These are phyloP conservation scores for Sebastes dallii DNA, from an alignment of 2,797 vertebrate genomes.

Conservation along the genomic window DNA sequence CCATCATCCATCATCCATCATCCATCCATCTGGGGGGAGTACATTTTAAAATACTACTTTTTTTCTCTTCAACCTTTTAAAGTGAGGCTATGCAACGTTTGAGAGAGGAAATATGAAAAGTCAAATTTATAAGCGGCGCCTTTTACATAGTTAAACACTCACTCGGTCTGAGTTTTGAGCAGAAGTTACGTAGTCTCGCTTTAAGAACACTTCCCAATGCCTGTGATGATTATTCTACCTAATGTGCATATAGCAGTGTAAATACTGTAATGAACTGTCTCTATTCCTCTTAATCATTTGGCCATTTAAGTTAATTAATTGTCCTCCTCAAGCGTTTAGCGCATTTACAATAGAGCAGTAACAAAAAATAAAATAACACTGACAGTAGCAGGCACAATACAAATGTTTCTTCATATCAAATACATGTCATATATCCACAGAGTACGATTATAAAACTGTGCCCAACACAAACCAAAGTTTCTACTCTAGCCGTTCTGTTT, in stretches of 20 bases:
- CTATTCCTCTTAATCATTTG: conserved; percentile 14
- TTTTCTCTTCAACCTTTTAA: not conserved
- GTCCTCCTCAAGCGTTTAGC: conserved; percentile 53
- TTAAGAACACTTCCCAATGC: not conserved
- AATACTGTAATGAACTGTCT: conserved; percentile 19
- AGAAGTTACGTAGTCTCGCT: not conserved
- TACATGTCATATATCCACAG: conserved; percentile 83
- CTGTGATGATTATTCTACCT: conserved; percentile 3
- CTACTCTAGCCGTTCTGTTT: conserved; percentile 59
- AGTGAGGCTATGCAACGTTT: not conserved
- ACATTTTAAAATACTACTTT: conserved; percentile 12
- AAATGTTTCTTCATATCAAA: conserved; percentile 82
- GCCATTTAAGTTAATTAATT: conserved; percentile 38
- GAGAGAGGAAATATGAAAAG: not conserved
- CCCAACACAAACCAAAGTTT: conserved; percentile 71
- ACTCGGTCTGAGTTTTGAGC: not conserved
- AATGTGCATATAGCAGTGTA: conserved; percentile 39
- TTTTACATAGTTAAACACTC: not conserved
- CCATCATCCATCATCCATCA: not conserved
- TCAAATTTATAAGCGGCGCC: not conserved
- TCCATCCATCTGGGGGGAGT: not conserved
- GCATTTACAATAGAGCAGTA: conserved; percentile 72
- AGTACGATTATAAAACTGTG: conserved; percentile 81
- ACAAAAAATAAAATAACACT: conserved; percentile 65
- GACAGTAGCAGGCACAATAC: conserved; percentile 84